A percentile compares a stretch with the other conserved stretches of the same genome.
Evolutionary conservation across 2,113 vertebrate species (phyloP).

Genomic region (Malurus cyaneus): DNA sequence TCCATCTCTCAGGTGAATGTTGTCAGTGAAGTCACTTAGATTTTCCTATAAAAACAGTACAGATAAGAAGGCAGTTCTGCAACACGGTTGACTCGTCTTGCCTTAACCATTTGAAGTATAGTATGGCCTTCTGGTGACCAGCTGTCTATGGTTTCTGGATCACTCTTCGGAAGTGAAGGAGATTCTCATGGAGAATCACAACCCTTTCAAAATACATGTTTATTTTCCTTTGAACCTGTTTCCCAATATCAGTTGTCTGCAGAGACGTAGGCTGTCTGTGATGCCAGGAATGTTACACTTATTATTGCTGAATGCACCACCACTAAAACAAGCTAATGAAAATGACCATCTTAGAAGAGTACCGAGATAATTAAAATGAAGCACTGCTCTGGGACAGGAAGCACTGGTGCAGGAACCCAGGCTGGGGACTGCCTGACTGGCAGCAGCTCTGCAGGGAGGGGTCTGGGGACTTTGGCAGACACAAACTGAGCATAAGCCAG

Average conservation of each 20-base stretch:
- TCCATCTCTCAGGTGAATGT: neutral
- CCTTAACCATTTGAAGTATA: neutral
- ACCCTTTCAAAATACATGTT: fast-evolving
- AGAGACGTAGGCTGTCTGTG: neutral
- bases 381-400: fast-evolving
- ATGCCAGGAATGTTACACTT: neutral
- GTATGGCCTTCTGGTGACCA: neutral
- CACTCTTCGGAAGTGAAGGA: neutral
- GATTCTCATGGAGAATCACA: neutral
- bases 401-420: neutral
- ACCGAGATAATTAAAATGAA: neutral
- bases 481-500: neutral
- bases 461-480: neutral
- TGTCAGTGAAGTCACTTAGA: neutral
- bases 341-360: neutral
- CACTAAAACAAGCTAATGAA: neutral
- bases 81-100: neutral
- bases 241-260: neutral
- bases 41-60: neutral
- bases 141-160: neutral
- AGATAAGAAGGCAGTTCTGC: neutral
- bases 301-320: neutral
- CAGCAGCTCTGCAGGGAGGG: neutral
- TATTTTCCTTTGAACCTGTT: neutral
- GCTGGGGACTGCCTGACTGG: neutral